A percentile compares a stretch with the other conserved stretches of the same genome.
These are phyloP conservation scores for Brachypteracias leptosomus DNA, from an alignment of 2,113 vertebrate species.

Conservation along the genomic window DNA sequence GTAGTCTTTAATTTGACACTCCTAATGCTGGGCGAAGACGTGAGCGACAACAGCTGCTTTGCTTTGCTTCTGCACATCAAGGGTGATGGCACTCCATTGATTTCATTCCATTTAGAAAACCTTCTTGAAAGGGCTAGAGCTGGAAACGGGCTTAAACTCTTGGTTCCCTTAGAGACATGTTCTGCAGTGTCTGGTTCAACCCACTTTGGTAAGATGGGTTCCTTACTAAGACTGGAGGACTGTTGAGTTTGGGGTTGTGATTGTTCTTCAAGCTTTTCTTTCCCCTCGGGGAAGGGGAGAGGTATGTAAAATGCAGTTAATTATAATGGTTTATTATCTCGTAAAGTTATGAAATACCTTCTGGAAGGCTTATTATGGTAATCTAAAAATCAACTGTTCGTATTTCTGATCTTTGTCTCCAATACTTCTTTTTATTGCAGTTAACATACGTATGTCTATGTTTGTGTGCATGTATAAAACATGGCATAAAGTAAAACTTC, in stretches of 20 bases:
- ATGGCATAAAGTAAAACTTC: not conserved
- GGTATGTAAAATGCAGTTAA: slow-evolving; percentile 14
- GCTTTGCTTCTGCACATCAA: not conserved
- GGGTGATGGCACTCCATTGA: not conserved
- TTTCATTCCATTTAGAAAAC: not conserved
- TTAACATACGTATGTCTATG: not conserved
- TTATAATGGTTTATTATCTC: slow-evolving; percentile 1
- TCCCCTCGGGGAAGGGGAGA: not conserved
- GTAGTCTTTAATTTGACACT: not conserved
- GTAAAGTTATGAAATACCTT: slow-evolving; percentile 20
- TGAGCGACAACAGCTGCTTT: not conserved
- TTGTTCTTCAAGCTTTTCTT: not conserved
- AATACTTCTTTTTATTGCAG: not conserved
- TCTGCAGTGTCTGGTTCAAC: not conserved
- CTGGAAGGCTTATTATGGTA: not conserved
- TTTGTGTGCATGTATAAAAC: not conserved
- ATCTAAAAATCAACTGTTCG: not conserved
- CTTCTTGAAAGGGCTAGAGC: not conserved
- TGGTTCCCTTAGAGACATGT: not conserved
- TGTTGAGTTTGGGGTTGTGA: not conserved
- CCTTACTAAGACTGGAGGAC: not conserved
- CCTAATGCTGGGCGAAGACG: not conserved
- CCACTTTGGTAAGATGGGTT: not conserved
- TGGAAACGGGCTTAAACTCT: not conserved
- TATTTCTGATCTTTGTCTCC: slow-evolving; percentile 16